phyloP scores from a whole-genome alignment of 2,888 invertebrate genomes.

The Candidula unifasciata region DNA sequence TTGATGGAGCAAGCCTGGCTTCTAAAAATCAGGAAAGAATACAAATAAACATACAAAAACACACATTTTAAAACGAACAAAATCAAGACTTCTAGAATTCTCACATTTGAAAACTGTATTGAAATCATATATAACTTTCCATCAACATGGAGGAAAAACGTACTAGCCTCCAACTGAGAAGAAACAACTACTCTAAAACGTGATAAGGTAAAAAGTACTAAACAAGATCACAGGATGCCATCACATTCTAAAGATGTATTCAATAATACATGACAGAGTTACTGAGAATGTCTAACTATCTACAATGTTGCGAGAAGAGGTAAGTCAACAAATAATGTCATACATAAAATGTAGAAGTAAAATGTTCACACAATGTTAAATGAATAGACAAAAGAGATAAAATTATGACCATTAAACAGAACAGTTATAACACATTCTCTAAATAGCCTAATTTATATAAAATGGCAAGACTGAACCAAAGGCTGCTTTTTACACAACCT shows the following conservation, averaged over 20 bases:
- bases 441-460: too few relatives aligned
- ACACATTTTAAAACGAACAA: not conserved
- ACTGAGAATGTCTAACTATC: not conserved
- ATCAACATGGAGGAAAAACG: constrained; percentile 2
- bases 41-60: too few relatives aligned
- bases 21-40: too few relatives aligned
- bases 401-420: too few relatives aligned
- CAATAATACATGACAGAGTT: not conserved
- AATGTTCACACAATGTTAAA: not conserved
- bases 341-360: not conserved
- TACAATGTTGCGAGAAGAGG: not conserved
- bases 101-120: constrained; percentile 23
- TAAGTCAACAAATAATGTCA: not conserved
- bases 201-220: not conserved
- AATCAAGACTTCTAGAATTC: not conserved
- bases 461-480: too few relatives aligned
- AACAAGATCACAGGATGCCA: not conserved
- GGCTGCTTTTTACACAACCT: too few relatives aligned
- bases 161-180: not conserved
- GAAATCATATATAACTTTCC: not conserved
- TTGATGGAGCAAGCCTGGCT: too few relatives aligned
- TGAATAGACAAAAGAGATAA: not conserved
- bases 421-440: too few relatives aligned
- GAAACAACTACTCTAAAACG: not conserved
- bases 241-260: not conserved